Evolutionary conservation across 2,797 vertebrate genomes (phyloP), one percentile per base, ranked within the genome.

Genomic region (Urosaurus nigricauda): DNA sequence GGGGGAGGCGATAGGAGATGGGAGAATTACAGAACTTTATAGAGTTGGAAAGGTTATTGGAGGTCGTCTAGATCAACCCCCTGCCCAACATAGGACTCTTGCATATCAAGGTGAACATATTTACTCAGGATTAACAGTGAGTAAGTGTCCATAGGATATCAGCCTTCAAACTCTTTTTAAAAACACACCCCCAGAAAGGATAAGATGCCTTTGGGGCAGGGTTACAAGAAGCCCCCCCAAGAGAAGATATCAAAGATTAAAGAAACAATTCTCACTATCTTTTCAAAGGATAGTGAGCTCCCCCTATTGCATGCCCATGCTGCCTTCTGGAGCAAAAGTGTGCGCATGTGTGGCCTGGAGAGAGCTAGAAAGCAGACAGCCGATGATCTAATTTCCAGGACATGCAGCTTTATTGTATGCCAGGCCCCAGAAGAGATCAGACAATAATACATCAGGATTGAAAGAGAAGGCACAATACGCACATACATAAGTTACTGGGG

Each of bases 121-220:
- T 87, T 87, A 47, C 78, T 81, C 9, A 81, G 35, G 79, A 68
- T 82, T 87, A 82, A 74, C 53, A 17, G 35, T 40, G 51, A 79
- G 29, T 71, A 80, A 58, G 16, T 19, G 51, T 32, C 58, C 37
- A 17, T 16, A 81, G 29, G 14, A 29, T 24, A 73, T 56, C 9
- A 74, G 79, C 53, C 60, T 63, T 47, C 29, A 19, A 75, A n/a
- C 19, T 14, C 29, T 87, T 81, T 70, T 79, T 4, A 56, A 74
- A 74, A 82, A 86, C 19, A 63, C 21, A 78, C 21, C 35, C 1
- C 13, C 24, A 47, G 3, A 53, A 24, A n/a, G 1, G 58, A 2
- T 74, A 29, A 35, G 37, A 74, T 7, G 2, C 11, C 47, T 43
- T 60, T 60, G 63, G n/a, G 35, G 47, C 19, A 78, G 21, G 8